These are phyloP conservation scores for Corvus cornix DNA, from an alignment of 2,113 vertebrate species.

Conservation along the genomic window DNA sequence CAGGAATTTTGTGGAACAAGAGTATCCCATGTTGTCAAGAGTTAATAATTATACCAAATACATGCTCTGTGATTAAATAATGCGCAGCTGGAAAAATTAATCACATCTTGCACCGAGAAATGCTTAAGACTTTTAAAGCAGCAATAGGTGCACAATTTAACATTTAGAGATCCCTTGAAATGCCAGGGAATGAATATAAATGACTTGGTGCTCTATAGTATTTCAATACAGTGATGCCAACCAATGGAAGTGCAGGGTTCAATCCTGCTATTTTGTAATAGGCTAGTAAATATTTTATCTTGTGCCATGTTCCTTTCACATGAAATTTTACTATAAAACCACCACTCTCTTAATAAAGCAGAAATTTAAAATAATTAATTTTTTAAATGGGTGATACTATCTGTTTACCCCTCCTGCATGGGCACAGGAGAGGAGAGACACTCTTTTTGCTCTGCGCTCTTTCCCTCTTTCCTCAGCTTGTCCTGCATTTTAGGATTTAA, in stretches of 20 bases:
- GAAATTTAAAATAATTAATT: neutral
- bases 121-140: conserved; percentile 38
- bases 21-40: neutral
- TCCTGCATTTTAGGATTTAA: neutral
- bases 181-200: conserved; percentile 60
- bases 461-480: neutral
- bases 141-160: conserved; percentile 41
- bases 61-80: conserved; percentile 45
- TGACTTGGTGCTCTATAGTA: neutral
- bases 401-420: neutral
- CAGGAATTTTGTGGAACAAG: neutral
- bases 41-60: conserved; percentile 36
- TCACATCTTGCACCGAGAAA: conserved; percentile 21
- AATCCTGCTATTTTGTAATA: conserved; percentile 15
- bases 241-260: conserved; percentile 9
- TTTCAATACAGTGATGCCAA: neutral
- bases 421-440: neutral
- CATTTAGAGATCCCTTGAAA: conserved; percentile 55
- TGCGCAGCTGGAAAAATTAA: conserved; percentile 16
- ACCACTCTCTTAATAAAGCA: neutral
- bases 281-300: conserved; percentile 51
- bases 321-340: neutral
- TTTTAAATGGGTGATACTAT: neutral
- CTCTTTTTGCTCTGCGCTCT: neutral
- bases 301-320: neutral